These are phyloP conservation scores for Brachyhypopomus gauderio DNA, from an alignment of 2,113 vertebrate species.

Conservation along the genomic window DNA sequence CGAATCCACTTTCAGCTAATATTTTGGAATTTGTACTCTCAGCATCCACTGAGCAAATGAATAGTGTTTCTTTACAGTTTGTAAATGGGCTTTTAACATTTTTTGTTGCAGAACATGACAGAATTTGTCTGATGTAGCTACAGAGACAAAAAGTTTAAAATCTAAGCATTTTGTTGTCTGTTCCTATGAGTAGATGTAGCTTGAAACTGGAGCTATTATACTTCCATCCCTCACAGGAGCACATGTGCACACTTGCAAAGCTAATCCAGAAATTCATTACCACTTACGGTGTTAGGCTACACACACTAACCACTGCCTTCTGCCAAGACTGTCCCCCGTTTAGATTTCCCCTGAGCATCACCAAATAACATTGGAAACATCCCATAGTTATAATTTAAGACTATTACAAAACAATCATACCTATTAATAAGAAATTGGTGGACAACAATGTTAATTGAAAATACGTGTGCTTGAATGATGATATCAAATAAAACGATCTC, in stretches of 20 bases:
- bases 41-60: neutral
- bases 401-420: neutral
- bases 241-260: conserved; percentile 26
- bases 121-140: neutral
- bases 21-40: neutral
- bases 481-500: too few relatives aligned
- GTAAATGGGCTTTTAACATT: neutral
- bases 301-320: neutral
- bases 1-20: conserved; percentile 29
- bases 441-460: too few relatives aligned
- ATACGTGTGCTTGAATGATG: too few relatives aligned
- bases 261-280: neutral
- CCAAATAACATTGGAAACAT: neutral
- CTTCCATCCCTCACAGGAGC: conserved; percentile 19
- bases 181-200: neutral
- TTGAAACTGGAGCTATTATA: conserved; percentile 11
- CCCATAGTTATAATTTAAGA: neutral
- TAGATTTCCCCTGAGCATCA: neutral
- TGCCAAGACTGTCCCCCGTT: neutral
- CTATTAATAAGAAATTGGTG: neutral
- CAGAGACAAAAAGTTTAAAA: neutral
- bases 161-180: neutral
- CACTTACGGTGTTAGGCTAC: conserved; percentile 16
- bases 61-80: neutral
- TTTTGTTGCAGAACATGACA: neutral